These are phyloP conservation scores for Illadopsis cleaveri DNA, from an alignment of 2,113 vertebrate species.

Conservation along the genomic window DNA sequence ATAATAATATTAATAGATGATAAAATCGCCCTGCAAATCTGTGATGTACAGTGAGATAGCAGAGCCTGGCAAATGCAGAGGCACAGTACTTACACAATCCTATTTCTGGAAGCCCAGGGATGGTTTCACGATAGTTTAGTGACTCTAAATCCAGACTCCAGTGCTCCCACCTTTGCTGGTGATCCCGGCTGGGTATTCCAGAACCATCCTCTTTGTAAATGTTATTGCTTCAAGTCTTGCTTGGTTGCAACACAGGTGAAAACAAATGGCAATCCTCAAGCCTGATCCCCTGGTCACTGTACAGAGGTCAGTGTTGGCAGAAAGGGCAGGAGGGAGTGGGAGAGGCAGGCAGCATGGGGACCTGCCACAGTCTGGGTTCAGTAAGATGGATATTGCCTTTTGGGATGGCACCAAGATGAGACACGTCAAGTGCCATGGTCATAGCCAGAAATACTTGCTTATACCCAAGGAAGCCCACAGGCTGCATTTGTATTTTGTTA, in stretches of 20 bases:
- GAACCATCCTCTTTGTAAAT: neutral
- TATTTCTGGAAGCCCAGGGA: neutral
- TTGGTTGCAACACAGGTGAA: neutral
- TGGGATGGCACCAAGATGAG: neutral
- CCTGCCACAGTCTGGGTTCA: accelerated
- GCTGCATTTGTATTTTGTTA: neutral
- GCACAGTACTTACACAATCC: neutral
- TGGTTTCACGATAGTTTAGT: neutral
- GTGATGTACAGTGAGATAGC: accelerated
- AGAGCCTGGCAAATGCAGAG: neutral
- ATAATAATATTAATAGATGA: neutral
- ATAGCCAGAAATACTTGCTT: neutral
- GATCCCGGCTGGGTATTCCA: neutral
- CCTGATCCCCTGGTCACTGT: accelerated
- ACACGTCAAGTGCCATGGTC: accelerated
- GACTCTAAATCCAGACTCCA: neutral
- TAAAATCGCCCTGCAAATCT: neutral
- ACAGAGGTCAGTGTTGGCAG: accelerated
- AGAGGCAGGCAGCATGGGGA: neutral
- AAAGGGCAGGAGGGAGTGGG: neutral
- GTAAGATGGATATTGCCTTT: accelerated
- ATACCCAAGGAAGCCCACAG: neutral
- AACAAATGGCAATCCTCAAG: accelerated
- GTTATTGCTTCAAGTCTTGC: neutral
- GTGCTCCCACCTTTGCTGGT: neutral